Conservation (phyloP, 2,113 vertebrate genomes). For the Rhea pennata region DNA sequence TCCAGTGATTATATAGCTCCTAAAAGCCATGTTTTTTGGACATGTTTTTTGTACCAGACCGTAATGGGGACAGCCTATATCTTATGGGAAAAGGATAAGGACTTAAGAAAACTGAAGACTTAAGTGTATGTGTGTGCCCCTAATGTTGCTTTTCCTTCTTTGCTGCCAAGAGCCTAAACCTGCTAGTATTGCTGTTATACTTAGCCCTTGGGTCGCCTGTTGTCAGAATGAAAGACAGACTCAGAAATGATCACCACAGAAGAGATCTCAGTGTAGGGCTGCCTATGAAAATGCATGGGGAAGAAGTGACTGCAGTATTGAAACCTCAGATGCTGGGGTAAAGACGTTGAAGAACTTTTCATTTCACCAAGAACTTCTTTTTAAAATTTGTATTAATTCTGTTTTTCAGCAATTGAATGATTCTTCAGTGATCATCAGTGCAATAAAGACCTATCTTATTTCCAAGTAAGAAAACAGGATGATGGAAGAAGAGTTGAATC, state of each 20-base stretch:
- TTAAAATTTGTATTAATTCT: neutral
- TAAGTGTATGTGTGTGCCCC: neutral
- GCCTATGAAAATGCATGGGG: neutral
- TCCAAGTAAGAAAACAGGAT: conserved; percentile 81
- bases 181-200: neutral
- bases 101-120: neutral
- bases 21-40: neutral
- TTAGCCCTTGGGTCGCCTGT: neutral
- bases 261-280: neutral
- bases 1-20: neutral
- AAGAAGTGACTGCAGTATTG: neutral
- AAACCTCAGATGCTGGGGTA: neutral
- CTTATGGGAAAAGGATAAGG: neutral
- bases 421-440: conserved; percentile 95
- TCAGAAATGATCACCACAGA: neutral
- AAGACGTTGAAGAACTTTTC: neutral
- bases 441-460: conserved; percentile 87
- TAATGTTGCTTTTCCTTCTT: neutral
- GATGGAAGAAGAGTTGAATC: neutral
- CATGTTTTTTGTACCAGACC: accelerated
- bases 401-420: conserved; percentile 92
- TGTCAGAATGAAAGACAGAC: neutral
- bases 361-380: neutral
- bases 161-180: neutral
- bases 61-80: neutral